Base-by-base conservation (phyloP, 1,140 invertebrate species). In the Carposina sasakii region DNA sequence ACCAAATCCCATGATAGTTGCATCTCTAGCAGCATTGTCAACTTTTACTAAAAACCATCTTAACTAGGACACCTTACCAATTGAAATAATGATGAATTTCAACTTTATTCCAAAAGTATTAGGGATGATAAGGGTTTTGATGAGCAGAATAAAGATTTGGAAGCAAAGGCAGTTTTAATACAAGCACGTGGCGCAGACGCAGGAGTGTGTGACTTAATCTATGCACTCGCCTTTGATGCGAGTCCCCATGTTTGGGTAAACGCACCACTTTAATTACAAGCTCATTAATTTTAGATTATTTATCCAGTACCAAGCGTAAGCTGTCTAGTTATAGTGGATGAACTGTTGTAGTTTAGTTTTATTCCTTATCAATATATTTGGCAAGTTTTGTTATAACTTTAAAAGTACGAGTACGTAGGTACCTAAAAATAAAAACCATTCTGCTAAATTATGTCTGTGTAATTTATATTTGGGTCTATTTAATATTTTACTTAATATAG, bases 221-320 rank as follows among this genome's bases (percentile, higher is more conserved):
- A 52, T 52, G 50, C 2, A 36, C n/a, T 17, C 8, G 10, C 62
- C 71, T 81, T 81, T 81, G 76, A 81, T 73, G 71, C 76, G 58
- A 66, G 57, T 67, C 65, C 70, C 67, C 56, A 52, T 76, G 74
- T 76, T 81, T 81, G 64, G 71, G 60, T 71, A 76, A 76, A 75
- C 68, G 60, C 61, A 63, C 55, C 57, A 57, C 50, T 76, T 76
- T 78, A 75, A 81, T 81, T 78, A 81, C 68, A 69, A 64, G 54
- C 60, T 75, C 75, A 78, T 81, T 78, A 76, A 75, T 78, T 69
- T 78, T 74, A 63, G 67, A 81, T 73, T 73, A 78, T 78, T 78
- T 76, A 69, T 67, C 59, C 49, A 52, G 31, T 12, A 26, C 5
- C 24, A 26, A 6, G 24, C 5, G 12, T 5, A 26, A 12, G 24